Evolutionary conservation across 2,888 invertebrate species (phyloP).

Genomic region (Agrochola circellaris): DNA sequence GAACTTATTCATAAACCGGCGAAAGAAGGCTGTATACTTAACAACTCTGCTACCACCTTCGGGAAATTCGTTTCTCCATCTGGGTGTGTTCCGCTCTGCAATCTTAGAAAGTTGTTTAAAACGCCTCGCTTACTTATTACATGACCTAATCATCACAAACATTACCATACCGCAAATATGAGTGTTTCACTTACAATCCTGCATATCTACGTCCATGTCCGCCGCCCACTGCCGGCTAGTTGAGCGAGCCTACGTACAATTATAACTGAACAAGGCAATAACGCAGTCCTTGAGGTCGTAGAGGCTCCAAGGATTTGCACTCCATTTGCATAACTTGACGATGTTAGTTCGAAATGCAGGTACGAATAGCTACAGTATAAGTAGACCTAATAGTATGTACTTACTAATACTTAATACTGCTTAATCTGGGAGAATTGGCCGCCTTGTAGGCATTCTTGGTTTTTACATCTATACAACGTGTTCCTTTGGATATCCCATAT

Average conservation of each 20-base stretch:
- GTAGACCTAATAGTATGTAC: neutral
- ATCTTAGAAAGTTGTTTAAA: slow-evolving; percentile 24
- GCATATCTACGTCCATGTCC: slow-evolving; percentile 34
- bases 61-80: no score
- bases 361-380: neutral
- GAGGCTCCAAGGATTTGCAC: slow-evolving; percentile 47
- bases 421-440: neutral
- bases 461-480: neutral
- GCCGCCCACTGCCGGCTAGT: slow-evolving; percentile 9
- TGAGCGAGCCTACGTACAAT: slow-evolving; percentile 44
- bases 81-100: neutral
- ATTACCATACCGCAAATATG: slow-evolving; percentile 38
- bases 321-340: slow-evolving; percentile 64
- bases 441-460: neutral
- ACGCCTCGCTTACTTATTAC: neutral
- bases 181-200: slow-evolving; percentile 9
- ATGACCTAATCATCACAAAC: slow-evolving; percentile 13
- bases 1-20: no score
- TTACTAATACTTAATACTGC: neutral
- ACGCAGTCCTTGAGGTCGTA: slow-evolving; percentile 60
- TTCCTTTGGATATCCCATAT: no score
- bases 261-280: slow-evolving; percentile 43
- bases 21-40: no score
- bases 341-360: slow-evolving; percentile 5
- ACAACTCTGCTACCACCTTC: neutral